phyloP scores from a whole-genome alignment of 1,140 invertebrate genomes.

The Drosophila kohkoa region DNA sequence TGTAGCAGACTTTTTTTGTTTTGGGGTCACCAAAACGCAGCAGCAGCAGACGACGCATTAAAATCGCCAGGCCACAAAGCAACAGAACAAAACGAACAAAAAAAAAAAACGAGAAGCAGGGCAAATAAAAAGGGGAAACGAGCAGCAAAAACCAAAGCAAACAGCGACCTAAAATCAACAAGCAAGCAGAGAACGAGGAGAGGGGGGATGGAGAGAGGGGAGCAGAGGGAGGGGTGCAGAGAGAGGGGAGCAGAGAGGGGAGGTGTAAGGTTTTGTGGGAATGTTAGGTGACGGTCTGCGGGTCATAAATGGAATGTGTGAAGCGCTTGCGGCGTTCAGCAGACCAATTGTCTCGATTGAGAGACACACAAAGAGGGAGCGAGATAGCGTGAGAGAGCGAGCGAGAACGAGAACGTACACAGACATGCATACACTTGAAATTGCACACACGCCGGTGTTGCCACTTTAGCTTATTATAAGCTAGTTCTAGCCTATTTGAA shows the following conservation, averaged over 20 bases:
- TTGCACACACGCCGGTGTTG: slow-evolving; percentile 33
- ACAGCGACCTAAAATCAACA: slow-evolving; percentile 56
- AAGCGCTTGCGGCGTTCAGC: slow-evolving; percentile 67
- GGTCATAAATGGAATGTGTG: slow-evolving; percentile 75
- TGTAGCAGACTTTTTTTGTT: slow-evolving; percentile 35
- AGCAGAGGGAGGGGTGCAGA: background rate
- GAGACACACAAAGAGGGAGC: slow-evolving; percentile 33
- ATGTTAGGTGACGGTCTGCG: slow-evolving; percentile 42
- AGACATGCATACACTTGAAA: slow-evolving; percentile 18
- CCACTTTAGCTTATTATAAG: background rate
- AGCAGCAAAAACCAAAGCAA: slow-evolving; percentile 37
- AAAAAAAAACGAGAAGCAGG: slow-evolving; percentile 6
- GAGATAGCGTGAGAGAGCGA: background rate
- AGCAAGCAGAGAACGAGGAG: slow-evolving; percentile 5
- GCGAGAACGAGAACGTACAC: background rate
- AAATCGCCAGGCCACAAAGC: slow-evolving; percentile 31
- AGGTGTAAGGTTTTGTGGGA: slow-evolving; percentile 8
- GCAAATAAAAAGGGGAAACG: slow-evolving; percentile 12
- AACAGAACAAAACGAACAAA: slow-evolving; percentile 16
- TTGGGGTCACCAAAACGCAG: slow-evolving; percentile 38
- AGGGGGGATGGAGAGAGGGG: background rate
- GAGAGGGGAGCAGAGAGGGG: background rate
- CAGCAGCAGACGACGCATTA: slow-evolving; percentile 35
- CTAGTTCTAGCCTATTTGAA: background rate
- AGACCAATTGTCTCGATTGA: slow-evolving; percentile 75